A percentile compares a stretch with the other conserved stretches of the same genome.
Conservation (phyloP, 2,888 invertebrate genomes). For the Formica aserva region DNA sequence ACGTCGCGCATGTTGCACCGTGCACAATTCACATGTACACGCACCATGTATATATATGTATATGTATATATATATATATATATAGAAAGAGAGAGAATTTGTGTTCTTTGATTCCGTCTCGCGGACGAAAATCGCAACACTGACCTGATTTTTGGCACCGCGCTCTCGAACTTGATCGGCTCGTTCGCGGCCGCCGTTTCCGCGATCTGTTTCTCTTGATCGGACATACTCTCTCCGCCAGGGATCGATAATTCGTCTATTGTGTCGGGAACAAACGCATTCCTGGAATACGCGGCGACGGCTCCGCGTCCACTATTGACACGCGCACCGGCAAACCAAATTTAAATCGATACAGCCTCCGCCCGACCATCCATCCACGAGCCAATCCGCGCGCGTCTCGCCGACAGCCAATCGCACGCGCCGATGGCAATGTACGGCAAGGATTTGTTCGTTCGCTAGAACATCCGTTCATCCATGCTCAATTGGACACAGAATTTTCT, state of each 20-base stretch:
- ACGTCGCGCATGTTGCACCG: neutral
- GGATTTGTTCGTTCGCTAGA: neutral
- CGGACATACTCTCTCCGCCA: conserved; percentile 59
- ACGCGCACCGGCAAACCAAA: conserved; percentile 83
- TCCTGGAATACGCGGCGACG: conserved; percentile 65
- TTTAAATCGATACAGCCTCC: conserved; percentile 85
- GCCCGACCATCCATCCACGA: conserved; percentile 71
- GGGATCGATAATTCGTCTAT: conserved; percentile 55
- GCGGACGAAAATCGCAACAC: conserved; percentile 45
- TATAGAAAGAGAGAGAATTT: neutral
- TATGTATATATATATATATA: neutral
- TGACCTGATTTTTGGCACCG: conserved; percentile 81
- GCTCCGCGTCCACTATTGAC: conserved; percentile 77
- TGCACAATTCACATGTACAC: neutral
- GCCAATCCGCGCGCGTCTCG: conserved; percentile 27
- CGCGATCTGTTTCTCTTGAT: conserved; percentile 38
- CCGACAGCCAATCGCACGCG: neutral
- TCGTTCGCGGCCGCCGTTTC: conserved; percentile 65
- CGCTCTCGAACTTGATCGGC: conserved; percentile 76
- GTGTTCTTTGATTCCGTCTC: neutral
- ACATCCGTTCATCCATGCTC: too few relatives aligned
- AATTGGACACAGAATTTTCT: too few relatives aligned
- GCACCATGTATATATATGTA: too few relatives aligned
- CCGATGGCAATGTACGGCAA: neutral
- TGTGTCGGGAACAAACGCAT: conserved; percentile 23